Conservation (phyloP, 2,888 invertebrate genomes). For the Drosophila macrospina region DNA sequence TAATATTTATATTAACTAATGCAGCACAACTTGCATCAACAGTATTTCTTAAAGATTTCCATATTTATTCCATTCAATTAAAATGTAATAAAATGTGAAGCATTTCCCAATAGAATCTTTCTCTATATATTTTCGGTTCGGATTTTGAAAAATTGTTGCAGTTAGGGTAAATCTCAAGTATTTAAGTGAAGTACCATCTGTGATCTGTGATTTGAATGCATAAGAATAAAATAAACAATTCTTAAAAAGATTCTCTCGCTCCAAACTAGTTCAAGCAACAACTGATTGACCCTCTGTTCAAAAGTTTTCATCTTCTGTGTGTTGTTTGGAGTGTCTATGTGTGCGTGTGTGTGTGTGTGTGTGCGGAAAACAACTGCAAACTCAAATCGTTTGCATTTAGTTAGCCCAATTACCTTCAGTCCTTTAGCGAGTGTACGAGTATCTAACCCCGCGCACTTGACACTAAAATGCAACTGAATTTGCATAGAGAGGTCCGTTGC, state of each 20-base stretch:
- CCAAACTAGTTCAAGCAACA: background rate
- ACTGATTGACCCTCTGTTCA: constrained; percentile 1
- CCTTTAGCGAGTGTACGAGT: constrained; percentile 9
- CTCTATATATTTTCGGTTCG: background rate
- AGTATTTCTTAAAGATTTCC: too few relatives aligned
- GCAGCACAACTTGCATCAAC: too few relatives aligned
- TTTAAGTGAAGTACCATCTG: too few relatives aligned
- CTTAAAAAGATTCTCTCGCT: too few relatives aligned
- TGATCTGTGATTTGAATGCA: too few relatives aligned
- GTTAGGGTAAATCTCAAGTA: too few relatives aligned
- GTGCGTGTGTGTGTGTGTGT: background rate
- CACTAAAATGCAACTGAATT: constrained; percentile 53
- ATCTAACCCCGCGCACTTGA: constrained; percentile 44
- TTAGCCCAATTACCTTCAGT: constrained; percentile 47
- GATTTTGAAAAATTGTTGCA: background rate
- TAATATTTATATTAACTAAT: too few relatives aligned
- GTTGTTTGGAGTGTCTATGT: too few relatives aligned
- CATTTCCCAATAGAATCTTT: background rate
- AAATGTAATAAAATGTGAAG: background rate
- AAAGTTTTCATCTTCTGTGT: background rate
- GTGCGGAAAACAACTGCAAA: background rate
- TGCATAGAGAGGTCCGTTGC: constrained; percentile 31
- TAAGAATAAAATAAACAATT: too few relatives aligned
- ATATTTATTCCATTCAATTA: too few relatives aligned
- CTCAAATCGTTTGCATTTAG: constrained; percentile 53